Evolutionary conservation across 2,888 invertebrate species (phyloP).

Genomic region (Liposcelis brunnea): DNA sequence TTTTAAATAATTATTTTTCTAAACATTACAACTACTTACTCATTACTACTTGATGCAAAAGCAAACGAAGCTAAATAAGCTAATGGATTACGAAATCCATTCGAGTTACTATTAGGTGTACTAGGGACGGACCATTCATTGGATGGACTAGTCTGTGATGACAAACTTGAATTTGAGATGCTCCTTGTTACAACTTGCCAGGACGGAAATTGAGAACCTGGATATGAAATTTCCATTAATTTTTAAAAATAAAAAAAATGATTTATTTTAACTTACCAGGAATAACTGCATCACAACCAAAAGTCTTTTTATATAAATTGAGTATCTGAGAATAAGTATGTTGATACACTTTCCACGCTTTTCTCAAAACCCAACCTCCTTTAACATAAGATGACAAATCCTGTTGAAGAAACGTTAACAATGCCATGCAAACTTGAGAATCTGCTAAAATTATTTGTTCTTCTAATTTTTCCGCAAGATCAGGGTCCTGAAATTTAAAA

Average conservation of each 20-base stretch:
- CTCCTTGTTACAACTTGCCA: constrained; percentile 17
- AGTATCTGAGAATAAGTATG: constrained; percentile 39
- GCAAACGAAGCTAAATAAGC: not conserved
- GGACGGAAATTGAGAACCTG: constrained; percentile 18
- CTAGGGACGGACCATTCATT: constrained; percentile 15
- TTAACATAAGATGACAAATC: constrained; percentile 42
- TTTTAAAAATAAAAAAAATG: not conserved
- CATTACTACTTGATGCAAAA: constrained; percentile 2
- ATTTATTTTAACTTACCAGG: constrained; percentile 15
- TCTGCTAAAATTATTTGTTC: constrained; percentile 49
- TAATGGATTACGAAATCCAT: too few relatives aligned
- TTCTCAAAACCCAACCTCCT: constrained; percentile 47
- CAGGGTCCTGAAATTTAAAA: constrained; percentile 17
- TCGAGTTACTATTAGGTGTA: constrained; percentile 6
- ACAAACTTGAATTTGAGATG: constrained; percentile 14
- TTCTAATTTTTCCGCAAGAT: constrained; percentile 34
- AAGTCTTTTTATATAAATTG: constrained; percentile 32
- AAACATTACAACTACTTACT: not conserved
- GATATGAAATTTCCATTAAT: not conserved
- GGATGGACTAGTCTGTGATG: constrained; percentile 11
- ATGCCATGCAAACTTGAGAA: constrained; percentile 43
- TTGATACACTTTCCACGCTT: constrained; percentile 52
- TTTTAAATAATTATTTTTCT: too few relatives aligned
- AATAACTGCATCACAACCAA: constrained; percentile 24
- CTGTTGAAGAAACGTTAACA: constrained; percentile 41